A percentile compares a stretch with the other conserved stretches of the same genome.
Evolutionary conservation across 2,797 vertebrate genomes (phyloP).

Genomic region (Chloroceryle inda): DNA sequence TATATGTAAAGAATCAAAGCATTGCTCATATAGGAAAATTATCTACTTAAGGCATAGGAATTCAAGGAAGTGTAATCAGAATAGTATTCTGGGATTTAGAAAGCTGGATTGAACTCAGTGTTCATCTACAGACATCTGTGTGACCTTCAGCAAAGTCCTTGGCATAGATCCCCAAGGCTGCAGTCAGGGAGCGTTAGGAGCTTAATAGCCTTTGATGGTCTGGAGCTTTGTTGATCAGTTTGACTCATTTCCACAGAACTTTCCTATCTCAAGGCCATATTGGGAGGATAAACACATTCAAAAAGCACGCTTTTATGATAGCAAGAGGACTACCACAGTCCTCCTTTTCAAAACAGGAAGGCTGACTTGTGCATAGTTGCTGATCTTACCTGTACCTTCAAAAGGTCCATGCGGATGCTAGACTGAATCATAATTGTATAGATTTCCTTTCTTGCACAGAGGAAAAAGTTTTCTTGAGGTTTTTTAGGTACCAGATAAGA

Average conservation of each 20-base stretch:
- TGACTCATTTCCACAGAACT: not conserved
- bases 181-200: not conserved
- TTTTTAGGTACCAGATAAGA: not conserved
- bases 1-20: not conserved
- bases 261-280: not conserved
- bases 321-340: not conserved
- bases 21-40: not conserved
- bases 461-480: not conserved
- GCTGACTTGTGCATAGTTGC: not conserved
- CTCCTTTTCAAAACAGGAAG: not conserved
- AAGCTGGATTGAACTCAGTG: not conserved
- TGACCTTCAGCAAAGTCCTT: not conserved
- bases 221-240: not conserved
- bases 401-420: not conserved
- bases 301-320: not conserved
- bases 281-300: not conserved
- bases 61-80: not conserved
- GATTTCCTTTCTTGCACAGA: not conserved
- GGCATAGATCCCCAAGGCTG: not conserved
- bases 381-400: not conserved
- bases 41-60: not conserved
- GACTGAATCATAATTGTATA: not conserved
- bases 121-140: not conserved
- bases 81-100: not conserved
- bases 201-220: not conserved